Conservation (phyloP, 2,888 invertebrate species). For the Pardosa pseudoannulata region DNA sequence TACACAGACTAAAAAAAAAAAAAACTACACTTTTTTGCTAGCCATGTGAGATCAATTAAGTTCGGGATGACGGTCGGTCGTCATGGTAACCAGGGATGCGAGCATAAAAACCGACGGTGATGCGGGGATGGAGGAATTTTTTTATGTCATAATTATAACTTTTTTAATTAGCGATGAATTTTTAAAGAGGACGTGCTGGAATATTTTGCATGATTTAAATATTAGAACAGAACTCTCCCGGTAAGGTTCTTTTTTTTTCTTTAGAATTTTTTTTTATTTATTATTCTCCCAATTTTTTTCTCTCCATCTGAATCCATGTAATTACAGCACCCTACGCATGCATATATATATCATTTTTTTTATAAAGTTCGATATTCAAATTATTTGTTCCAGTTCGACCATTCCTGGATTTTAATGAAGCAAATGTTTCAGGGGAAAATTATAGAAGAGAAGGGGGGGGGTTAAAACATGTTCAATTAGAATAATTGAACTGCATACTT, state of each 20-base stretch:
- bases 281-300: too few species aligned
- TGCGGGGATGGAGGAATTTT: slow-evolving; percentile 32
- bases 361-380: neutral
- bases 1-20: slow-evolving; percentile 37
- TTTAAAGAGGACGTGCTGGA: slow-evolving; percentile 28
- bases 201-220: slow-evolving; percentile 53
- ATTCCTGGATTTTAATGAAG: neutral
- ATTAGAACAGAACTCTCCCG: slow-evolving; percentile 27
- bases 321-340: neutral
- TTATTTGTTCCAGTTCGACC: neutral
- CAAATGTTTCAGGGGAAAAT: neutral
- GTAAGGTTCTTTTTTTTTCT: slow-evolving; percentile 3
- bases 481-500: neutral
- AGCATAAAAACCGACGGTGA: slow-evolving; percentile 39
- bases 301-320: too few species aligned
- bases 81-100: slow-evolving; percentile 17
- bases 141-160: slow-evolving; percentile 27
- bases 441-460: too few species aligned
- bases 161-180: slow-evolving; percentile 60
- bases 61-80: slow-evolving; percentile 2
- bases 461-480: too few species aligned
- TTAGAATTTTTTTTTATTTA: slow-evolving; percentile 1
- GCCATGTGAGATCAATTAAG: slow-evolving; percentile 56
- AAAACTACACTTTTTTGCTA: slow-evolving; percentile 52
- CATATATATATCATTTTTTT: neutral